Percentiles rank a stretch among this genome's conserved stretches.
These are phyloP conservation scores for Gallinago solitaria DNA, from an alignment of 2,797 vertebrate genomes.

Conservation along the genomic window DNA sequence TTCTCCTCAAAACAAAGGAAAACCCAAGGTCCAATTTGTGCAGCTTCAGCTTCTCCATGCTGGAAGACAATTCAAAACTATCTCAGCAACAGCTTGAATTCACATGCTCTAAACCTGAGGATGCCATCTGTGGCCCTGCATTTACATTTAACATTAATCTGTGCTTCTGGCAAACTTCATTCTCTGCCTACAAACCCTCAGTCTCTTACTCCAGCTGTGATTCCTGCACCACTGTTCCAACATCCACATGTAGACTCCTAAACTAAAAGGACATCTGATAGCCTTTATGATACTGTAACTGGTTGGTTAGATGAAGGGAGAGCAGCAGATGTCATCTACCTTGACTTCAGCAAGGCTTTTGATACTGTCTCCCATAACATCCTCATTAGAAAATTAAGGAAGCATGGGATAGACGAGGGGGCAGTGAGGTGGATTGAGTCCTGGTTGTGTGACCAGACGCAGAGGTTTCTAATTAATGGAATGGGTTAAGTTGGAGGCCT, in stretches of 20 bases:
- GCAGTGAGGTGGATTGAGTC: too few species aligned
- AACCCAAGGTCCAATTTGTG: neutral
- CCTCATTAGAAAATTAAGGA: too few species aligned
- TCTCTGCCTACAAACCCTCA: neutral
- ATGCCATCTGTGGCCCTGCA: slow-evolving; percentile 33
- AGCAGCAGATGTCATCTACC: too few species aligned
- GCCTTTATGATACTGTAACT: too few species aligned
- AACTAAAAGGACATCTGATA: neutral
- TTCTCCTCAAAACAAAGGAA: neutral
- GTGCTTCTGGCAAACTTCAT: neutral
- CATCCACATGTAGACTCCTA: neutral
- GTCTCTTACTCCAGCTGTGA: neutral
- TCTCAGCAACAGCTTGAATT: slow-evolving; percentile 10
- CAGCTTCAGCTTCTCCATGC: neutral
- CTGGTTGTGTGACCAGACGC: too few species aligned
- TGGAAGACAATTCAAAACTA: neutral
- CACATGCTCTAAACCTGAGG: neutral
- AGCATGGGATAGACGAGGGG: too few species aligned
- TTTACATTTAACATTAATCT: neutral
- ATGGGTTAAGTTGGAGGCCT: too few species aligned
- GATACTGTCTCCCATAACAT: too few species aligned
- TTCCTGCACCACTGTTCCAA: neutral
- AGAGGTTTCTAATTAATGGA: too few species aligned
- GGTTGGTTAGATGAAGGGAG: too few species aligned
- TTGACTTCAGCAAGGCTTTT: too few species aligned